These are phyloP conservation scores for Corythornis madagascariensis DNA, from an alignment of 2,113 vertebrate genomes.

Conservation along the genomic window DNA sequence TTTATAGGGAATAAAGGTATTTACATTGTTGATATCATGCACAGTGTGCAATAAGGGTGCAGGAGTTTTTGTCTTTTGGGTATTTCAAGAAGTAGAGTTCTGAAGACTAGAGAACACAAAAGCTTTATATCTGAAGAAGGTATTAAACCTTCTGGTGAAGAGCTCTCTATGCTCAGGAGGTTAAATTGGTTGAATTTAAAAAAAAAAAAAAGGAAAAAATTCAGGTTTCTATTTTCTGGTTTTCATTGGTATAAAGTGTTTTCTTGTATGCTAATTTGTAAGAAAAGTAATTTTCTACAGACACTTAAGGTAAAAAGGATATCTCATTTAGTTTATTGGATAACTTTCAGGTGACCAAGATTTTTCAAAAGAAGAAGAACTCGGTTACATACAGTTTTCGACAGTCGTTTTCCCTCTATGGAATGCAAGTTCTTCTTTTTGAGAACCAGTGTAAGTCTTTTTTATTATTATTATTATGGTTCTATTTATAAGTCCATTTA, in stretches of 20 bases:
- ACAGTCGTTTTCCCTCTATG: slow-evolving; percentile 95
- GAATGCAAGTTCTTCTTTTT: slow-evolving; percentile 96
- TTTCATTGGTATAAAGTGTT: neutral
- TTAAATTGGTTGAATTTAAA: neutral
- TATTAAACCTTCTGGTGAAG: neutral
- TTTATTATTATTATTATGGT: neutral
- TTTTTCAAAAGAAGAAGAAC: slow-evolving; percentile 99
- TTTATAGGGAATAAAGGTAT: neutral
- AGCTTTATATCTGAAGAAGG: neutral
- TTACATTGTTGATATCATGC: neutral
- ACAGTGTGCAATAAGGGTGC: neutral
- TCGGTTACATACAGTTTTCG: slow-evolving; percentile 97
- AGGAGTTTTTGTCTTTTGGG: neutral
- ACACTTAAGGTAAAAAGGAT: neutral
- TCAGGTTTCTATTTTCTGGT: neutral
- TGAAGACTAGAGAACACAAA: neutral
- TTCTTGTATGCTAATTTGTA: neutral
- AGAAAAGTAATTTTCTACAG: neutral
- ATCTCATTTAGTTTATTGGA: neutral
- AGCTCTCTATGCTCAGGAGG: neutral
- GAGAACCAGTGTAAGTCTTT: slow-evolving; percentile 93
- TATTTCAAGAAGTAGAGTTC: neutral
- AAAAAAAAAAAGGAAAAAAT: too few species aligned
- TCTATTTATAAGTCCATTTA: neutral
- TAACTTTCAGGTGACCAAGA: slow-evolving; percentile 91